Evolutionary conservation across 1,140 invertebrate genomes (phyloP).

Genomic region (Penaeus indicus): DNA sequence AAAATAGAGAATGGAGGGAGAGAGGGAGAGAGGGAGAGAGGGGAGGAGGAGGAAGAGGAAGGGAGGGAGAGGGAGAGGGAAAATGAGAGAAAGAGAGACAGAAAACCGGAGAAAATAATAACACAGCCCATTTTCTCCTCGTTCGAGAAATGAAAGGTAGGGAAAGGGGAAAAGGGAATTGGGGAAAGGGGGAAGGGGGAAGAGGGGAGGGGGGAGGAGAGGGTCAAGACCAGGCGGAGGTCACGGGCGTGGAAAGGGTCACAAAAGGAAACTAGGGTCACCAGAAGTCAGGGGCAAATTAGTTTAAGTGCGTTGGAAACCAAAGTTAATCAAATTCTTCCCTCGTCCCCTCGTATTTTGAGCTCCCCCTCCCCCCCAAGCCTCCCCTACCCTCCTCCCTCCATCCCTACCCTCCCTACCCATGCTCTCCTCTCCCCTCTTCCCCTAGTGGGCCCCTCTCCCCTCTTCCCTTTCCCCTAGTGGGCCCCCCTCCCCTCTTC

Average conservation of each 20-base stretch:
- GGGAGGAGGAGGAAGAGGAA: background rate
- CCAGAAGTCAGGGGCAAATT: constrained; percentile 59
- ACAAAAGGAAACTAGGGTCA: constrained; percentile 44
- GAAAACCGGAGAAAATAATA: too few species aligned
- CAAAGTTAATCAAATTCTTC: constrained; percentile 64
- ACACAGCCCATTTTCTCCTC: too few species aligned
- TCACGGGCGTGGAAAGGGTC: constrained; percentile 50
- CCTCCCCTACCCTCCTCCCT: too few species aligned
- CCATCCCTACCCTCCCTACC: background rate
- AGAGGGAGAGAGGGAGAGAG: too few species aligned
- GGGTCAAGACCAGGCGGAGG: constrained; percentile 9
- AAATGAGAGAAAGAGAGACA: background rate
- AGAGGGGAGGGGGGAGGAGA: background rate
- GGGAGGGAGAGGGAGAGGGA: background rate
- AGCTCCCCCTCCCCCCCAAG: background rate
- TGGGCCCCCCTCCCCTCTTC: background rate
- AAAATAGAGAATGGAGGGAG: background rate
- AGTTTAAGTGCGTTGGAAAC: constrained; percentile 64
- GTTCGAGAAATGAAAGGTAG: too few species aligned
- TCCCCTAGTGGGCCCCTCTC: background rate
- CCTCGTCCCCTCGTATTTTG: constrained; percentile 57
- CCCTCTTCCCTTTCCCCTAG: background rate
- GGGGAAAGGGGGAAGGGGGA: background rate
- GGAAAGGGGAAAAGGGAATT: too few species aligned
- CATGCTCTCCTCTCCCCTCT: background rate